Base-by-base conservation (phyloP, 1,140 invertebrate genomes). In the Scaptomyza hsui region DNA sequence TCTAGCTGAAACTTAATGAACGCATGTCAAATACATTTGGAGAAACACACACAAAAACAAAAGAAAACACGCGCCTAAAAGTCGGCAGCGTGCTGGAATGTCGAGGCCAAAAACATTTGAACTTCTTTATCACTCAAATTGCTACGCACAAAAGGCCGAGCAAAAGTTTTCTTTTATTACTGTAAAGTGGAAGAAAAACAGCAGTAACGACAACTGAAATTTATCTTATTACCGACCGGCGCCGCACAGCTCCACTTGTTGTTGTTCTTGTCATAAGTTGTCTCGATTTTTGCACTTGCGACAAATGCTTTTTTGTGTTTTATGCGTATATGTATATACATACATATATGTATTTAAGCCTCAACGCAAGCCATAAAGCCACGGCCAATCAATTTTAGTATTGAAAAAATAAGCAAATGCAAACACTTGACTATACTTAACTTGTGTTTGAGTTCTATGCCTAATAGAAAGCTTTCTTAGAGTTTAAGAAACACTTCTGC, bases 1-100 rank as follows among this genome's bases (percentile, higher is more conserved):
- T 16, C 56, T 41, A 51, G 39, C 53, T 59, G 75, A 75, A 72
- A 85, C 79, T 75, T 85, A 82, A 82, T 82, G 83, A 82, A 82
- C 75, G 75, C 75, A 73, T 83, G 71, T 75, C 79, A 75, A 75
- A 75, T 75, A 83, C 70, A 83, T 81, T 81, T 78, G 60, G 29
- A 62, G 53, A 9, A 24, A 24, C 24, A 24, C 63, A 37, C 63
- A 26, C n/a, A n/a, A 16, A 52, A 52, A 62, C 65, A 69, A 69
- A 47, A 62, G 49, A 18, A n/a, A 32, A 26, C 55, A 59, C 42
- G 55, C 42, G 32, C 44, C 42, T 48, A 10, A 52, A 52, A 32
- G 59, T 49, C 47, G 59, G 47, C 47, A 39, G 26, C 49, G 39
- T 62, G 49, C 26, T 1, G 60, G 35, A 29, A 44, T 63, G 18